Evolutionary conservation across 2,797 vertebrate genomes (phyloP), one percentile per base, ranked within the genome.

Genomic region (Clarias platycephalus): DNA sequence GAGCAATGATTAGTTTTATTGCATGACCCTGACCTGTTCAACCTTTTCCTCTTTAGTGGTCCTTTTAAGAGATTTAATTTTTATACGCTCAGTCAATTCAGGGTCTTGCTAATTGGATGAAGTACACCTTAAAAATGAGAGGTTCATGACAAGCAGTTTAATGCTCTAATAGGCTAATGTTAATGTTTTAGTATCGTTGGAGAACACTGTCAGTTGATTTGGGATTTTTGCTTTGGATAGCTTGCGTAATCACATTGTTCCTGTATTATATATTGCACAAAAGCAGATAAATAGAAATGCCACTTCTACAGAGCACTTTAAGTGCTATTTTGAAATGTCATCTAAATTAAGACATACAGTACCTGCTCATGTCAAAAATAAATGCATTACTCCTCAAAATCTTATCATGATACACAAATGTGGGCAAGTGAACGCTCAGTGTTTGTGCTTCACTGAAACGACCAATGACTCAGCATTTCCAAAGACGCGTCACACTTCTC

Each of bases 401-500:
- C 18, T 44, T 40, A 64, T 78, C 13, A 9, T 40, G 34, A 78
- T 62, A 58, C 70, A 55, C 9, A 12, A 34, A 84, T 34, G 2
- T 78, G 12, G 28, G 76, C 72, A 9, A 22, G 57, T 75, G 86
- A 80, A 7, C 28, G 3, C 28, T 80, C 66, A 66, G 83, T 40
- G 16, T 83, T 55, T 22, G 37, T 64, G 28, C 22, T 44, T 20
- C 16, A 72, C 2, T 72, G n/a, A 71, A 64, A 3, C 10, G 76
- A 58, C 6, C 9, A 70, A 10, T 76, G 60, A 77, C 49, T 86
- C 72, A 84, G 85, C 80, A 55, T 62, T 75, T 79, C 44, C 70
- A 79, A 40, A 62, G n/a, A 5, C 5, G 71, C 16, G 1, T 81
- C 77, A 78, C 57, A 16, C 71, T 58, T 40, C 67, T 74, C 34